Evolutionary conservation across 2,113 vertebrate species (phyloP).

Genomic region (Athene noctua): DNA sequence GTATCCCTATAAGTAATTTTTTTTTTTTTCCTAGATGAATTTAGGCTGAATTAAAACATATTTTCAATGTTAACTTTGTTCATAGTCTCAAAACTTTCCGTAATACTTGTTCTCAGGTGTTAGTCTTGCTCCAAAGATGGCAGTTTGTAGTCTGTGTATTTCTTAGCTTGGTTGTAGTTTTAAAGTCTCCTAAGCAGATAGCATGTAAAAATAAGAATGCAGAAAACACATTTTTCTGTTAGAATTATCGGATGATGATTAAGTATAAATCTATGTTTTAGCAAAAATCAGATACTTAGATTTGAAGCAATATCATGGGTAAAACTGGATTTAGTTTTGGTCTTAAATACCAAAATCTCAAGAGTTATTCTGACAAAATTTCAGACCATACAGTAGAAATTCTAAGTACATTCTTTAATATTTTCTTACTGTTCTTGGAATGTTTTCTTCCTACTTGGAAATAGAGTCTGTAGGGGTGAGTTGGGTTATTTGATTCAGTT

Average conservation of each 20-base stretch:
- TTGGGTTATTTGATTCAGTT: not conserved
- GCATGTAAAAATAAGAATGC: not conserved
- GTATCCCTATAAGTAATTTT: not conserved
- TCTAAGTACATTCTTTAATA: fast-evolving
- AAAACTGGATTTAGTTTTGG: not conserved
- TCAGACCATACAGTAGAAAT: not conserved
- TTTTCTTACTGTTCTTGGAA: not conserved
- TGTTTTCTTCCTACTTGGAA: not conserved
- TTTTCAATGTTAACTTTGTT: not conserved
- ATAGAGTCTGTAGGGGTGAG: fast-evolving
- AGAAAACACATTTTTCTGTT: not conserved
- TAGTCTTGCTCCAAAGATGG: not conserved
- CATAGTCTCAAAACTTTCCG: not conserved
- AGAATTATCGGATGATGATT: not conserved
- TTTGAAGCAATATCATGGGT: not conserved
- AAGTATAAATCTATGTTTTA: not conserved
- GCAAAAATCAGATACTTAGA: not conserved
- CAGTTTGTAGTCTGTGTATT: not conserved
- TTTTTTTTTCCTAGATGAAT: not conserved
- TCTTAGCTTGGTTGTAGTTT: not conserved
- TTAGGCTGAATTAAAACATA: not conserved
- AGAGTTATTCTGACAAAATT: not conserved
- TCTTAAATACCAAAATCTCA: not conserved
- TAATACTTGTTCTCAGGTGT: not conserved
- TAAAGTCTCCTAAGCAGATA: not conserved